Evolutionary conservation across 2,113 vertebrate genomes (phyloP).

Genomic region (Cervus canadensis): DNA sequence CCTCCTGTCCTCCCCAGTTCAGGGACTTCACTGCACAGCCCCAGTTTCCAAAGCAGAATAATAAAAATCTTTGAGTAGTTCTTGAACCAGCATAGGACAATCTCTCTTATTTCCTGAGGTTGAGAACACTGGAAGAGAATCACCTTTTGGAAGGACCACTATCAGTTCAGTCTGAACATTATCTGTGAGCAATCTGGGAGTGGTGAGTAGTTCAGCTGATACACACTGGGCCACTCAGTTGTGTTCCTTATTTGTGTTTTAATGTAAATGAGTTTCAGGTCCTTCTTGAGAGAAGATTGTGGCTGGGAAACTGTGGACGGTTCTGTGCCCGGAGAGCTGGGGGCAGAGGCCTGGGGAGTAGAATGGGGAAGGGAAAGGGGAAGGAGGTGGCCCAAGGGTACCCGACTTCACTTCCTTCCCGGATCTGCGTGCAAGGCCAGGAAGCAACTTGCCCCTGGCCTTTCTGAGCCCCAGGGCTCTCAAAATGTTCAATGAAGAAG

Average conservation of each 20-base stretch:
- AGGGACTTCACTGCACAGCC: not conserved
- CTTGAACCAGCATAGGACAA: not conserved
- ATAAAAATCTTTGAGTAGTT: not conserved
- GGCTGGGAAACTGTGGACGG: conserved; percentile 10
- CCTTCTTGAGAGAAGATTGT: conserved; percentile 43
- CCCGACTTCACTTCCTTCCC: not conserved
- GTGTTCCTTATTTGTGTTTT: conserved; percentile 43
- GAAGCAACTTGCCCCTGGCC: not conserved
- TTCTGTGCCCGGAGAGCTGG: not conserved
- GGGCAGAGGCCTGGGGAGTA: not conserved
- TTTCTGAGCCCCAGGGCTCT: not conserved
- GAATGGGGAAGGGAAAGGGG: conserved; percentile 55
- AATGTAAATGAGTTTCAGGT: conserved; percentile 71
- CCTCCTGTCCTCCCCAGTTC: not conserved
- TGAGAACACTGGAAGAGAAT: not conserved
- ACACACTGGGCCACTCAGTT: not conserved
- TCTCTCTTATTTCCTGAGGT: not conserved
- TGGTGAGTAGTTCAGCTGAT: not conserved
- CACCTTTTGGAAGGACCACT: not conserved
- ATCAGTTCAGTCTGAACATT: not conserved
- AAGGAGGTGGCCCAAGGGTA: not conserved
- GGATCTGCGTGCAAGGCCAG: not conserved
- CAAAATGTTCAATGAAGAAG: not conserved
- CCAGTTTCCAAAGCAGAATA: not conserved
- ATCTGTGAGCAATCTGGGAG: not conserved